Base-by-base conservation (phyloP, 2,888 invertebrate species). In the Dynastes maya region DNA sequence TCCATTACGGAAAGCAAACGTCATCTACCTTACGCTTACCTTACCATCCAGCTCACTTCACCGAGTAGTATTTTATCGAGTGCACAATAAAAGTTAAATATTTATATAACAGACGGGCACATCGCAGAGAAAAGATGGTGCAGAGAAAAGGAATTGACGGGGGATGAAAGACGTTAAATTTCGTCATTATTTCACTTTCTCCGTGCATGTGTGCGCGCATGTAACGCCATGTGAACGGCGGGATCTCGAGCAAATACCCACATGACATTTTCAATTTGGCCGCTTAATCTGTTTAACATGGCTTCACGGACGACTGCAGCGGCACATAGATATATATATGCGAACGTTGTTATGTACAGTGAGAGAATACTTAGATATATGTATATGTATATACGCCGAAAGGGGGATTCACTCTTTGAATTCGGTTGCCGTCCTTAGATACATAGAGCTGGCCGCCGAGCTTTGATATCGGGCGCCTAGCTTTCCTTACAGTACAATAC, bases 241-340 rank as follows among this genome's bases (percentile, higher is more conserved):
- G 76, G 79, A 77, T 78, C 78, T 79, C 76, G 74, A 79, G 79
- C 72, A 79, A 79, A 79, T 79, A 77, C 79, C 79, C 78, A 79
- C 79, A 81, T 80, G 81, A 80, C 81, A 78, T 79, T 81, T 81
- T 80, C 81, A 81, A 81, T 81, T 80, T 80, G 79, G 79, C 75
- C 79, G 80, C 79, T 81, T 80, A 77, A 80, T 81, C 79, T 80
- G 81, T 81, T 81, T 81, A 81, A 81, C 80, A 80, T 80, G 79
- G 78, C 79, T 80, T 81, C 78, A 79, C 79, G 81, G 81, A 49
- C 78, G 78, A 74, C 78, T 80, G 80, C 78, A 76, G 37, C 79
- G 77, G 72, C 77, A 79, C 70, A 72, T 68, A 58, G 16, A 58
- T 58, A 58, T 22, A 22, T 58, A 8, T 22, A 22, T 53, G 2